phyloP scores from a whole-genome alignment of 1,140 invertebrate genomes.

The Drosophila pachea region DNA sequence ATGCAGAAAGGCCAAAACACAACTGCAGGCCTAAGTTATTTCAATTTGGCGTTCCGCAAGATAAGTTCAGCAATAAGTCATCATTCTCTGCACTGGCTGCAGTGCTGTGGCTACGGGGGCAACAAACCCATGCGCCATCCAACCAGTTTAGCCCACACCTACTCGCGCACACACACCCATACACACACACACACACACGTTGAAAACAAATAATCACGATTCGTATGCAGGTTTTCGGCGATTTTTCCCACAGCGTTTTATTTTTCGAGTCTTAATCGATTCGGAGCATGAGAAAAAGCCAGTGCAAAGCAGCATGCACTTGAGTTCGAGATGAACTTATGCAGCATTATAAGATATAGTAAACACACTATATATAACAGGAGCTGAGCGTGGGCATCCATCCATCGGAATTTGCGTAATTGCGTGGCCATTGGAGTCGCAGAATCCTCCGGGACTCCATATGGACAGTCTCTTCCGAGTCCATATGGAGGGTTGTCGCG shows the following conservation, averaged over 20 bases:
- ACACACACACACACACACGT: slow-evolving; percentile 34
- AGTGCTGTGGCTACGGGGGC: slow-evolving; percentile 31
- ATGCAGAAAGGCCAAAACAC: slow-evolving; percentile 15
- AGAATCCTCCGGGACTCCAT: slow-evolving; percentile 27
- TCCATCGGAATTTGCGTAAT: no score
- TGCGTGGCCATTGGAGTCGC: no score
- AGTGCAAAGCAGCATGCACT: slow-evolving; percentile 57
- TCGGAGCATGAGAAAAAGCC: slow-evolving; percentile 64
- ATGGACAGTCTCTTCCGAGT: no score
- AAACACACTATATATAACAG: slow-evolving; percentile 21
- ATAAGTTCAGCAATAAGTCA: slow-evolving; percentile 75
- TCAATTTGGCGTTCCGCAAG: slow-evolving; percentile 60
- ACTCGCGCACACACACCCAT: slow-evolving; percentile 47
- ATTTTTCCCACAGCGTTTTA: slow-evolving; percentile 74
- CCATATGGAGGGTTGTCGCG: no score
- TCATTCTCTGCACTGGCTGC: slow-evolving; percentile 40
- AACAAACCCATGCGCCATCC: slow-evolving; percentile 45
- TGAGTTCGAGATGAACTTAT: slow-evolving; percentile 76
- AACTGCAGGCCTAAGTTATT: slow-evolving; percentile 44
- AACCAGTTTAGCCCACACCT: slow-evolving; percentile 75
- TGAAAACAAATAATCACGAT: slow-evolving; percentile 68
- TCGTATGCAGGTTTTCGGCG: slow-evolving; percentile 70
- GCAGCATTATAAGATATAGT: slow-evolving; percentile 54
- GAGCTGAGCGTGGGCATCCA: no score
- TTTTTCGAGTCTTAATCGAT: slow-evolving; percentile 67